Evolutionary conservation across 1,140 invertebrate genomes (phyloP), one percentile per base, ranked within the genome.

Genomic region (Caenorhabditis tropicalis): DNA sequence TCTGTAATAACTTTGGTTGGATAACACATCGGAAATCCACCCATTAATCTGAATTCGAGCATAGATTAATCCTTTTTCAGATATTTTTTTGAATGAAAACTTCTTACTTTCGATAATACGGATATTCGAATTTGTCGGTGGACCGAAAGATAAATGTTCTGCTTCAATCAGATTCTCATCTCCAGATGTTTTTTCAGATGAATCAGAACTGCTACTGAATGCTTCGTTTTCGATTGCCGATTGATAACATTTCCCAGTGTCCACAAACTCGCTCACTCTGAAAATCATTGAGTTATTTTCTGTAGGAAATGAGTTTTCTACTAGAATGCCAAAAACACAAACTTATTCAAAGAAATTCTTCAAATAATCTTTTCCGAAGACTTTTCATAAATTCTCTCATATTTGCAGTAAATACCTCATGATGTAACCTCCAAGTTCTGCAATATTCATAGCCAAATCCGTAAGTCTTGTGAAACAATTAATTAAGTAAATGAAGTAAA

Each of bases 401-500:
- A n/a, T n/a, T n/a, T n/a, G n/a, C n/a, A n/a, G n/a, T 39, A 5
- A 43, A 15, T 33, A 85, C 82, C 92, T 92, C 88, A 93, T 93
- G 48, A 92, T 91, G 46, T 92, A 92, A n/a, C 93, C 94, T 29
- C 92, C 93, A 36, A 94, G 88, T 36, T 92, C 90, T 51, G 93
- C 92, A 4, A 93, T 89, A 83, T 91, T 88, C 16, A 88, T 88
- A 10, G 93, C 92, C 74, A 93, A 86, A 87, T 94, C 92, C 48
- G 94, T 92, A 31, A 94, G 88, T 31, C 89, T 91, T 9, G 93
- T 93, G 86, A 94, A 94, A 82, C 92, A 92, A 87, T 89, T 93
- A 85, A 94, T 93, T 58, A 94, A 90, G 89, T 94, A 94, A 21
- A 94, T 94, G 39, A 92, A 92, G 21, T 93, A 91, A 91, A 94